Base-by-base conservation (phyloP, 30 jellyfish, hydroid and myxozoan species). In the Hydractinia echinata region DNA sequence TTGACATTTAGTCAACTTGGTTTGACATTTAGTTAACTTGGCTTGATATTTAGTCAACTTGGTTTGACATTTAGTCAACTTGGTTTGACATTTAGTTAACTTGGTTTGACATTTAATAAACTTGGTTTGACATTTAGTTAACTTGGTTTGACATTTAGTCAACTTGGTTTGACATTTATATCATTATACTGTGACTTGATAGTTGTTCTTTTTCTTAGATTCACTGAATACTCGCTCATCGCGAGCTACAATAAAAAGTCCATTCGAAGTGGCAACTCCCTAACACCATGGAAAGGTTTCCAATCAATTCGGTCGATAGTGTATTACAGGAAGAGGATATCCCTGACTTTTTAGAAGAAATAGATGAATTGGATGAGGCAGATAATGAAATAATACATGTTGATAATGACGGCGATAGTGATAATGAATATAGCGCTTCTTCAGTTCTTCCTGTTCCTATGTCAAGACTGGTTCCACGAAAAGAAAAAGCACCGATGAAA, bases 391-490 rank as follows among this genome's bases (percentile, higher is more conserved):
- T 0, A 9, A 10, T 67, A 9, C 50, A 67, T 9, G 44, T 9
- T 10, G 50, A 10, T 8, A 8, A 9, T 10, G 68, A 56, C 10
- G n/a, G 13, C 19, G 69, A 58, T 58, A 3, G 19, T 13, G 19
- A 11, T 58, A 16, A 11, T 58, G 19, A 13, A 11, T 16, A 64
- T 6, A 44, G 10, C 39, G 74, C 39, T 6, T 51, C 74, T 13
- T 3, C 74, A 64, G 51, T 51, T 7, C 74, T 5, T n/a, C 74
- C 74, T 64, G 74, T 64, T n/a, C 74, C 74, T 64, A 51, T 51
- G 39, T 6, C 9, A 13, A 44, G 18, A 6, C 74, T 6, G 3
- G 16, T 64, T 6, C 74, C 74, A n/a, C 10, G 18, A 16, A 58
- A 58, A 58, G 69, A 58, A 51, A 64, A 7, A 6, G 18, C 74